Conservation (phyloP, 2,113 vertebrate species). For the Ranitomeya variabilis region DNA sequence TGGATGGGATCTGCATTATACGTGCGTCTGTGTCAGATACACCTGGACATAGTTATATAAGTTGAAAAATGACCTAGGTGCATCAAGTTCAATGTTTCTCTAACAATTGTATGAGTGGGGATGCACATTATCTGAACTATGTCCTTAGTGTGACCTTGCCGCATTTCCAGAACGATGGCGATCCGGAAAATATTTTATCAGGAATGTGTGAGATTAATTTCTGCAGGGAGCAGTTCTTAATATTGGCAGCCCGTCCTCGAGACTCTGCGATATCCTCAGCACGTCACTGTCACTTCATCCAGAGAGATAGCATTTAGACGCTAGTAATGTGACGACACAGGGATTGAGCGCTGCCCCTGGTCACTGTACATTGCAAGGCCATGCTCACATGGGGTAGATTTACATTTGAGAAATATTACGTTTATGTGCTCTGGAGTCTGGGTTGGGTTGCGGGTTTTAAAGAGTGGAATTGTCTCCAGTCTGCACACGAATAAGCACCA, state of each 20-base stretch:
- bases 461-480: no score
- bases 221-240: conserved; percentile 63
- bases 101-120: no score
- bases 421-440: no score
- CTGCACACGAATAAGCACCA: no score
- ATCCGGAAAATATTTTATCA: conserved; percentile 72
- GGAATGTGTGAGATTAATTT: conserved; percentile 66
- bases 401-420: no score
- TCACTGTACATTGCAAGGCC: no score
- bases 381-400: no score
- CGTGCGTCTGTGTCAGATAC: neutral
- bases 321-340: neutral
- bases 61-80: no score
- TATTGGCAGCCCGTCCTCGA: conserved; percentile 62
- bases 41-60: no score
- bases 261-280: neutral
- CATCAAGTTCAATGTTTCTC: no score
- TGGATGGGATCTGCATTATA: neutral
- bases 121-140: conserved; percentile 40
- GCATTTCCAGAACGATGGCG: conserved; percentile 57
- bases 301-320: neutral
- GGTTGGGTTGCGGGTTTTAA: no score
- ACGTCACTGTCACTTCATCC: neutral
- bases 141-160: conserved; percentile 46
- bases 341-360: no score